Percentiles rank a stretch among this genome's conserved stretches.
phyloP scores from a whole-genome alignment of 1,140 invertebrate genomes.

The Amyelois transitella region DNA sequence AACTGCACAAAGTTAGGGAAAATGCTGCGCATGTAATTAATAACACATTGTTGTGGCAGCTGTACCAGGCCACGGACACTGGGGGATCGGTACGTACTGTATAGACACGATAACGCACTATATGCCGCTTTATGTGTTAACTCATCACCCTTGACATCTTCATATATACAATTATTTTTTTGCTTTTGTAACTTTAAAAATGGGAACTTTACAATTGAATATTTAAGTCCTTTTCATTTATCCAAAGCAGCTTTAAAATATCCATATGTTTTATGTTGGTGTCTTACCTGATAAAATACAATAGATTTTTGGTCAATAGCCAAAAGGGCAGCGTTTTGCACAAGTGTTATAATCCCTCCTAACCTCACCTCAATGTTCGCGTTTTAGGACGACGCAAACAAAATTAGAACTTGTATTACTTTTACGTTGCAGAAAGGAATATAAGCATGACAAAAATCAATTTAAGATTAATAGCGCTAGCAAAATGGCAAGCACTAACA shows the following conservation, averaged over 20 bases:
- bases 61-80: slow-evolving; percentile 69
- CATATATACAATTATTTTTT: neutral
- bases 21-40: slow-evolving; percentile 41
- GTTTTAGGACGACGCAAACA: no score
- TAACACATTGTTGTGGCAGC: slow-evolving; percentile 65
- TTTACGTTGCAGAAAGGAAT: no score
- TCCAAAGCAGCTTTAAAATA: neutral
- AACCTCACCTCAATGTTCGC: no score
- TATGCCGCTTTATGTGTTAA: slow-evolving; percentile 24
- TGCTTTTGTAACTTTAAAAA: neutral
- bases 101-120: slow-evolving; percentile 12
- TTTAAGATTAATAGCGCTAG: no score
- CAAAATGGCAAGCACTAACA: no score
- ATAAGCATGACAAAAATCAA: no score
- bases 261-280: neutral
- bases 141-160: neutral
- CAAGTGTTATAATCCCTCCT: no score
- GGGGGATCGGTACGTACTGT: slow-evolving; percentile 60
- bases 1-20: slow-evolving; percentile 6
- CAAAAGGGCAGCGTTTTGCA: no score
- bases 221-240: neutral
- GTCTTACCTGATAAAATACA: no score
- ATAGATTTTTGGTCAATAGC: no score
- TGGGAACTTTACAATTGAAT: neutral
- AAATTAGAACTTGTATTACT: no score